phyloP scores from a whole-genome alignment of 2,888 invertebrate genomes.

The Nomada lathburiana region DNA sequence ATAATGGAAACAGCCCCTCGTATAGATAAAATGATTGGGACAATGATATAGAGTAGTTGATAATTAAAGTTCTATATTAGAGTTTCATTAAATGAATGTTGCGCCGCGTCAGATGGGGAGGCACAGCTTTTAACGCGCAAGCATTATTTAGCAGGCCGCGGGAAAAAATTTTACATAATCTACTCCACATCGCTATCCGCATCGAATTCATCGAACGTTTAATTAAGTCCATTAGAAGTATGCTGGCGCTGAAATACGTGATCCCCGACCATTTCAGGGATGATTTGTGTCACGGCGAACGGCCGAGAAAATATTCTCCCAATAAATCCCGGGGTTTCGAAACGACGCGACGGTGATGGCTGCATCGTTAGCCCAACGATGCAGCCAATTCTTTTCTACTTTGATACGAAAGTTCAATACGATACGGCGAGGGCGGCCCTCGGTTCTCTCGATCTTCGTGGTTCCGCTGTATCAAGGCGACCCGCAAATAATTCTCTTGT shows the following conservation, averaged over 20 bases:
- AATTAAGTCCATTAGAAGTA: constrained; percentile 25
- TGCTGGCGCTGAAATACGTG: neutral
- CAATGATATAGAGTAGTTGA: too few species aligned
- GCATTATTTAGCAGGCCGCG: neutral
- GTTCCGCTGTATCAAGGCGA: constrained; percentile 29
- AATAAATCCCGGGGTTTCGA: constrained; percentile 21
- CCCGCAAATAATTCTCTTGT: constrained; percentile 51
- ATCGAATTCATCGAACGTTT: constrained; percentile 9
- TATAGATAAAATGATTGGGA: too few species aligned
- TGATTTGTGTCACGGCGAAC: constrained; percentile 22
- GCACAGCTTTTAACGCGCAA: neutral
- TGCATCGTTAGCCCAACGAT: constrained; percentile 59
- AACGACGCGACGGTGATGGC: constrained; percentile 18
- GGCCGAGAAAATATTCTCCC: constrained; percentile 31
- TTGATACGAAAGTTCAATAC: constrained; percentile 59
- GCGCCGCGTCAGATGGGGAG: neutral
- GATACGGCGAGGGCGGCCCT: constrained; percentile 30
- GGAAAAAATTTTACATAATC: neutral
- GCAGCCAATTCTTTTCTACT: constrained; percentile 57
- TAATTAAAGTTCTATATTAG: too few species aligned
- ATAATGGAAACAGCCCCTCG: too few species aligned
- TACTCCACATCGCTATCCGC: neutral
- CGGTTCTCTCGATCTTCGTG: constrained; percentile 30
- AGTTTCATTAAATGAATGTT: neutral
- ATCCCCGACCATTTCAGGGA: neutral